Percentiles rank a stretch among this genome's conserved stretches.
phyloP scores from a whole-genome alignment of 2,113 vertebrate species.

The Coregonus clupeaformis region DNA sequence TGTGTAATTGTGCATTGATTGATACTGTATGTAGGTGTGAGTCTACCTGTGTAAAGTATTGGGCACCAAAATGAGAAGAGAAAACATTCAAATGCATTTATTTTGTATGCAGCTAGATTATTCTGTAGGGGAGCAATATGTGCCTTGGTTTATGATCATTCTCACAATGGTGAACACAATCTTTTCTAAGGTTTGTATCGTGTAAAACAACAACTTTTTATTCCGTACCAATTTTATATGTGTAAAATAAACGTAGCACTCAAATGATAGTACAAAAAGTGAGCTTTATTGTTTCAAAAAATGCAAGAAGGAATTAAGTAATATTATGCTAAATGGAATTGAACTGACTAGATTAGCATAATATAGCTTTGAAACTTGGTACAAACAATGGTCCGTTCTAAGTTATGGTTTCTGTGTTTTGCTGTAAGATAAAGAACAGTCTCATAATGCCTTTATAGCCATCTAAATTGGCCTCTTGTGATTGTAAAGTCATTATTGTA shows the following conservation, averaged over 20 bases:
- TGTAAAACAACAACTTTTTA: slow-evolving; percentile 9
- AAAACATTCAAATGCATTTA: slow-evolving; percentile 6
- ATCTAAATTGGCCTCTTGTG: not conserved
- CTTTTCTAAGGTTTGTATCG: slow-evolving; percentile 19
- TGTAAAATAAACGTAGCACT: slow-evolving; percentile 8
- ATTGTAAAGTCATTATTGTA: not conserved
- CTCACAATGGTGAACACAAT: not conserved
- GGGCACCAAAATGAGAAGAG: slow-evolving; percentile 6
- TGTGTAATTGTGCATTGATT: not conserved
- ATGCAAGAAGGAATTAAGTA: not conserved
- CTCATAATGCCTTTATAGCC: not conserved
- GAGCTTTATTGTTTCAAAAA: not conserved
- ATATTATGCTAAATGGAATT: not conserved
- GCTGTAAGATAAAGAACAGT: not conserved
- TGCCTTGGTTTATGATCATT: slow-evolving; percentile 21
- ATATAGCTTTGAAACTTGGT: not conserved
- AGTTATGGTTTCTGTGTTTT: not conserved
- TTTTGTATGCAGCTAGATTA: slow-evolving; percentile 47
- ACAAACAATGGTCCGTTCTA: not conserved
- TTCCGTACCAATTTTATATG: slow-evolving; percentile 14
- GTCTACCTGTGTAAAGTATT: slow-evolving; percentile 21
- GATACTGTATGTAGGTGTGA: slow-evolving; percentile 13
- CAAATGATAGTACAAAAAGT: not conserved
- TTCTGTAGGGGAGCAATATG: slow-evolving; percentile 34
- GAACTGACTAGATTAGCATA: not conserved